These are phyloP conservation scores for Orussus abietinus DNA, from an alignment of 1,140 invertebrate genomes.

Conservation along the genomic window DNA sequence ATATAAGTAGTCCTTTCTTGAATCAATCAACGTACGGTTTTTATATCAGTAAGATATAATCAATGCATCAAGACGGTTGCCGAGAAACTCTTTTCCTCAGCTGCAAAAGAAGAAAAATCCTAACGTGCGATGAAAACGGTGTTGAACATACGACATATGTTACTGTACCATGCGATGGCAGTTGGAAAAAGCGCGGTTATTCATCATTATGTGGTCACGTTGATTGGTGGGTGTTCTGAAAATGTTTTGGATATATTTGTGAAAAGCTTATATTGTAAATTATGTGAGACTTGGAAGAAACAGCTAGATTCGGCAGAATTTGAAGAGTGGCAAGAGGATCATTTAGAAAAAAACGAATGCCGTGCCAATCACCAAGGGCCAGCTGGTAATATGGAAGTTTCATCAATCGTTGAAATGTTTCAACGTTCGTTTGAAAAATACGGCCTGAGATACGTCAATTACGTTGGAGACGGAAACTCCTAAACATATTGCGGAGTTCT, in stretches of 20 bases:
- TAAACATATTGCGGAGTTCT: slow-evolving; percentile 10
- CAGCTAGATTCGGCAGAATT: slow-evolving; percentile 11
- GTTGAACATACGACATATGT: slow-evolving; percentile 11
- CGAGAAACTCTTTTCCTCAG: slow-evolving; percentile 8
- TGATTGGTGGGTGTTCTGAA: slow-evolving; percentile 14
- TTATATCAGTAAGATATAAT: slow-evolving; percentile 17
- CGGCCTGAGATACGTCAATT: slow-evolving; percentile 11
- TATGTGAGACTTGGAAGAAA: slow-evolving; percentile 13
- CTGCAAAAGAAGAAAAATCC: slow-evolving; percentile 13
- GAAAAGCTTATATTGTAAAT: slow-evolving; percentile 10
- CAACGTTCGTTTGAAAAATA: slow-evolving; percentile 10
- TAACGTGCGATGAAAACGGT: slow-evolving; percentile 11
- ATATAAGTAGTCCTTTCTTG: slow-evolving; percentile 19
- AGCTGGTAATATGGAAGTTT: slow-evolving; percentile 17
- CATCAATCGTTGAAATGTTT: slow-evolving; percentile 17
- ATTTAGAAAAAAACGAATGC: slow-evolving; percentile 13
- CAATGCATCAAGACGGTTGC: slow-evolving; percentile 9
- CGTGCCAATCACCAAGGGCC: slow-evolving; percentile 14
- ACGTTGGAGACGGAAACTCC: slow-evolving; percentile 5
- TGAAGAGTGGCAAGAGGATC: slow-evolving; percentile 16
- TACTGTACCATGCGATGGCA: slow-evolving; percentile 16
- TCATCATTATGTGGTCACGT: slow-evolving; percentile 10
- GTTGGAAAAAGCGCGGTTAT: slow-evolving; percentile 17
- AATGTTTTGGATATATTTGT: slow-evolving; percentile 16
- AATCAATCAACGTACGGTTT: slow-evolving; percentile 11